These are phyloP conservation scores for Crotalus tigris DNA, from an alignment of 2,113 vertebrate genomes.

Conservation along the genomic window DNA sequence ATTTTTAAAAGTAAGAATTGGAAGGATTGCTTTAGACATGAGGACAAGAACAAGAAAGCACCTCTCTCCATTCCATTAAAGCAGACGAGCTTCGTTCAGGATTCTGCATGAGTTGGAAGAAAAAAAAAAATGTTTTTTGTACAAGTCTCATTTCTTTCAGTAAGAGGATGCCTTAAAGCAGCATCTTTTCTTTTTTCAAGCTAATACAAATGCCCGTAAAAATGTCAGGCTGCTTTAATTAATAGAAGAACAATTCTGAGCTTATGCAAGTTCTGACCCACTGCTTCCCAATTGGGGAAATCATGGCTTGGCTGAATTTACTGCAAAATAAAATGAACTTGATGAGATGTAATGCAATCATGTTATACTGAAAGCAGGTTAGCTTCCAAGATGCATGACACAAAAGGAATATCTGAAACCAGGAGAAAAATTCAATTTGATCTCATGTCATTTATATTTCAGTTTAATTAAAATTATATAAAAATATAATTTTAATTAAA, in stretches of 20 bases:
- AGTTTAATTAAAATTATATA: background rate
- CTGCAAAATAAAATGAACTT: constrained; percentile 35
- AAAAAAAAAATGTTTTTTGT: background rate
- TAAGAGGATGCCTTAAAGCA: background rate
- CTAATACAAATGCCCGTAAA: background rate
- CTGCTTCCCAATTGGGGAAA: background rate
- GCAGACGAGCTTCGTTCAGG: background rate
- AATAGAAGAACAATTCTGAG: background rate
- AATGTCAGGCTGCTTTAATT: background rate
- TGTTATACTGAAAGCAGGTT: background rate
- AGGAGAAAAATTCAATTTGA: background rate
- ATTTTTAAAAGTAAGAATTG: background rate
- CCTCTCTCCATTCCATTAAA: background rate
- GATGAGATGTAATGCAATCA: constrained; percentile 3
- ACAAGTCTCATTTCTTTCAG: background rate
- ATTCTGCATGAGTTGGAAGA: background rate
- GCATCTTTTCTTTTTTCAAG: background rate
- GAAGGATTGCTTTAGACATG: background rate
- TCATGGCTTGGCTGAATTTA: constrained; percentile 11
- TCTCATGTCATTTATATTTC: background rate
- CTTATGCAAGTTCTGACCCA: background rate
- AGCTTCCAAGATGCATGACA: background rate
- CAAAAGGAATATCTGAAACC: background rate
- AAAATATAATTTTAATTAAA: background rate
- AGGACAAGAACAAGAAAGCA: background rate